Base-by-base conservation (phyloP, 2,113 vertebrate species). In the Xenotilapia flavipinnis region DNA sequence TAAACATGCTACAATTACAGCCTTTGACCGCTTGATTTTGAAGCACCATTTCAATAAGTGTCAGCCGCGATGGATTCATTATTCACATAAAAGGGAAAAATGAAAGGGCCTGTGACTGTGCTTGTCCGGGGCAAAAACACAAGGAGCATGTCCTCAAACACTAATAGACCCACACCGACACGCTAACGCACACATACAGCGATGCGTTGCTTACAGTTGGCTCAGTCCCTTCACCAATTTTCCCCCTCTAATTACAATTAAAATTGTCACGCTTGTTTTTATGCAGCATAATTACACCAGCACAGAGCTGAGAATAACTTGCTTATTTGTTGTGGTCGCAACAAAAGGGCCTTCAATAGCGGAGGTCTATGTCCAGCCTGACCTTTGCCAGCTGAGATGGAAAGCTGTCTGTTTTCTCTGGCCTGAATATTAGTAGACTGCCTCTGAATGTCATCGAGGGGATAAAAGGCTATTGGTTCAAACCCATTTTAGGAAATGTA, bases 161-260 rank as follows among this genome's bases (percentile, higher is more conserved):
- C 62, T 36, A 36, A 92, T 33, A 80, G n/a, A 65, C 47, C 58
- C 55, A 81, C 81, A 36, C 58, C 6, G 23, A 19, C 14, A 45
- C 80, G 60, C 55, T 60, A 42, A 70, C 14, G 79, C 58, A 89
- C 81, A 60, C 80, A 82, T 77, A 80, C 14, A 65, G 5, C 4
- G 36, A 86, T 80, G 85, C 55, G 17, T 36, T 62, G 82, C 47
- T 79, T 83, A 33, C 53, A 81, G 87, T 86, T 92, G n/a, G 86
- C 87, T 92, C 86, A 49, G 84, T 77, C 73, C 84, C 68, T 86
- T 81, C 77, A 89, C 81, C 73, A 85, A 91, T 91, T 91, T 83
- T 15, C 90, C 79, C 79, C 47, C 86, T 83, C 93, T 93, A 95
- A 96, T 95, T 95, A 94, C 89, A 95, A 94, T 95, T 94, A 93